Conservation (phyloP, 2,113 vertebrate genomes). For the Pachycephala philippinensis region DNA sequence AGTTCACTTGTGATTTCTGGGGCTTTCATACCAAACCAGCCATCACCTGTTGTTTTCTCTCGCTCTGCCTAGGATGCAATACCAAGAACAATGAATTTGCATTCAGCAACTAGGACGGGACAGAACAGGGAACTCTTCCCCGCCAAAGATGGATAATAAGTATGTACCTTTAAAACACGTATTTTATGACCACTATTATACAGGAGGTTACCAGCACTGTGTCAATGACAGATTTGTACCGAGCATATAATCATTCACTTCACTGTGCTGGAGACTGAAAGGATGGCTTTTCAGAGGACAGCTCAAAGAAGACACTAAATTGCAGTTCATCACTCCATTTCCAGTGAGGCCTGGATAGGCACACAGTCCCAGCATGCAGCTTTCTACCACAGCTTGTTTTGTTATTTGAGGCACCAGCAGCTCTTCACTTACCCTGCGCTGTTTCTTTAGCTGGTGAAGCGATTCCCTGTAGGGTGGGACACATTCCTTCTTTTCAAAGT, state of each 20-base stretch:
- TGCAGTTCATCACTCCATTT: not conserved
- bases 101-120: not conserved
- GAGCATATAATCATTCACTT: not conserved
- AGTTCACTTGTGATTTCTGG: conserved; percentile 89
- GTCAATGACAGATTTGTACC: not conserved
- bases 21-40: conserved; percentile 97
- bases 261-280: not conserved
- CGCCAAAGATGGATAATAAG: not conserved
- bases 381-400: not conserved
- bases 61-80: conserved; percentile 79
- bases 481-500: conserved; percentile 88
- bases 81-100: not conserved
- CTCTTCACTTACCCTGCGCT: conserved; percentile 79
- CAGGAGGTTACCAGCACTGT: not conserved
- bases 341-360: not conserved
- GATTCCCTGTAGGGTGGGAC: conserved; percentile 87
- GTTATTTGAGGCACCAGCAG: not conserved
- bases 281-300: not conserved
- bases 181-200: not conserved
- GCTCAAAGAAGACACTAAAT: not conserved
- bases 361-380: not conserved
- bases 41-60: conserved; percentile 84
- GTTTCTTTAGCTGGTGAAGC: conserved; percentile 78
- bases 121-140: not conserved
- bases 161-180: rapidly evolving